Evolutionary conservation across 2,797 vertebrate genomes (phyloP).

Genomic region (Phaenicophaeus curvirostris): DNA sequence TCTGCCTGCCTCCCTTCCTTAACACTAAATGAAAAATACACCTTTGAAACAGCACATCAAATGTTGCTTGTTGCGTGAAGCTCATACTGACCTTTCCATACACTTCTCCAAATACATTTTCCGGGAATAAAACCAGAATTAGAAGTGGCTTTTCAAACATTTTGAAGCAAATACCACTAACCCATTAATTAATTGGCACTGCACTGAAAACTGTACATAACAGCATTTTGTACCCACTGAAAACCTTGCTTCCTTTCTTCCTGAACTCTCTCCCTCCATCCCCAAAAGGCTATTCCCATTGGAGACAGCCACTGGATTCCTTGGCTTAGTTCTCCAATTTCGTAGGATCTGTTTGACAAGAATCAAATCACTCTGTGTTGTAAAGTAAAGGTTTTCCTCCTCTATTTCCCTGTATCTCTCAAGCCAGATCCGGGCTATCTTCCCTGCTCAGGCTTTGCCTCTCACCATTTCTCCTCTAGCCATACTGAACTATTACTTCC

Average conservation of each 20-base stretch:
- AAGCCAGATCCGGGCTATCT: not conserved
- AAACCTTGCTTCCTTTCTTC: not conserved
- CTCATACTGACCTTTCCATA: not conserved
- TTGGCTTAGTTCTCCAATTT: not conserved
- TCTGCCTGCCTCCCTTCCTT: not conserved
- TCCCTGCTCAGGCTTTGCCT: not conserved
- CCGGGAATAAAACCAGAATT: not conserved
- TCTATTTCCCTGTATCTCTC: not conserved
- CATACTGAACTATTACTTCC: not conserved
- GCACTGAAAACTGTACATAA: not conserved
- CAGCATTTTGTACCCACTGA: not conserved
- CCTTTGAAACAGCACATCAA: not conserved
- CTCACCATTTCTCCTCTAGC: not conserved
- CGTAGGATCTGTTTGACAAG: not conserved
- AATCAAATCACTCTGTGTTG: not conserved
- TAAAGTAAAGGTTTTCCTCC: not conserved
- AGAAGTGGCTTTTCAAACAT: not conserved
- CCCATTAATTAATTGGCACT: not conserved
- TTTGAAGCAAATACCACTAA: not conserved
- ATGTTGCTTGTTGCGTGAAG: not conserved
- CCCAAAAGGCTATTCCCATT: not conserved
- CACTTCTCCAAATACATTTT: not conserved
- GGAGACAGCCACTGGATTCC: not conserved
- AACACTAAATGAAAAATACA: fast-evolving
- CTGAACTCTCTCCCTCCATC: not conserved